Percentiles rank a stretch among this genome's conserved stretches.
phyloP scores from a whole-genome alignment of 2,888 invertebrate genomes.

The Drosophila nr. perissopoda region DNA sequence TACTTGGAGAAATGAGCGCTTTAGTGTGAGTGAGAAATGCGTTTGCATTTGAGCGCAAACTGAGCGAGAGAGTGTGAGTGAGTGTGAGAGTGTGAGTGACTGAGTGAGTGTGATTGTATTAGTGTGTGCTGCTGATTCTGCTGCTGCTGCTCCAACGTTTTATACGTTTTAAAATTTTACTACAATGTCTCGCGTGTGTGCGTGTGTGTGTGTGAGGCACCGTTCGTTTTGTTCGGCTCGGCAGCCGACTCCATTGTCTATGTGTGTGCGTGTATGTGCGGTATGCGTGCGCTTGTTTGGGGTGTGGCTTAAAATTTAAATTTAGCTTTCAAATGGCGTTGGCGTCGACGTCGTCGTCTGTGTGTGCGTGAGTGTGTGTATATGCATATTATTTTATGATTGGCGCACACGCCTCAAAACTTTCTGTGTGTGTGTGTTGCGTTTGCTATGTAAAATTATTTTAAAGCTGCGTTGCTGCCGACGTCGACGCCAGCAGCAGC shows the following conservation, averaged over 20 bases:
- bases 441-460: conserved; percentile 77
- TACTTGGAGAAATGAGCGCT: conserved; percentile 54
- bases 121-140: conserved; percentile 39
- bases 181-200: conserved; percentile 53
- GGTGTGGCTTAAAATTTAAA: conserved; percentile 85
- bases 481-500: conserved; percentile 67
- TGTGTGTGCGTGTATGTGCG: conserved; percentile 53
- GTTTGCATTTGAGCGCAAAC: conserved; percentile 9
- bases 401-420: conserved; percentile 72
- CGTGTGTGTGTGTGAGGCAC: conserved; percentile 17
- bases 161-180: conserved; percentile 82
- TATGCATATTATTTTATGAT: conserved; percentile 81
- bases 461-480: conserved; percentile 73
- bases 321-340: conserved; percentile 80
- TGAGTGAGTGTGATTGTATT: conserved; percentile 33
- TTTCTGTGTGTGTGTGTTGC: conserved; percentile 20
- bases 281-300: conserved; percentile 78
- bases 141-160: conserved; percentile 75
- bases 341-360: conserved; percentile 58
- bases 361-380: conserved; percentile 28
- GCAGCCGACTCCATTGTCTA: conserved; percentile 63
- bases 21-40: conserved; percentile 1
- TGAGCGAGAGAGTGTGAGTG: conserved; percentile 19
- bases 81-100: conserved; percentile 28
- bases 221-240: conserved; percentile 56